phyloP scores from a whole-genome alignment of 2,888 invertebrate species.

The Dasypogon diadema region DNA sequence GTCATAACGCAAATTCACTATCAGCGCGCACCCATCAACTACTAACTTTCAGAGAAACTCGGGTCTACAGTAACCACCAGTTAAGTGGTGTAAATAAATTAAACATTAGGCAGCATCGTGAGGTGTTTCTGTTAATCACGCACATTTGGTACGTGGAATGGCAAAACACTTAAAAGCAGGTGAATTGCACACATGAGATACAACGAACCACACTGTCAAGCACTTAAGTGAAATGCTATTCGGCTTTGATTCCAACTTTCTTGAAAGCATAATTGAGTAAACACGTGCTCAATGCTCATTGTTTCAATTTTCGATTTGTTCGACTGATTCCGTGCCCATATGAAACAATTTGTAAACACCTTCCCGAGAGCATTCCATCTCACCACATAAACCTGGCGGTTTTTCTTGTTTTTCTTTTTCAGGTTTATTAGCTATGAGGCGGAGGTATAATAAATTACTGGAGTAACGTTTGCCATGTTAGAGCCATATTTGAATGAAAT shows the following conservation, averaged over 20 bases:
- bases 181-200: not conserved
- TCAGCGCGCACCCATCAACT: too few relatives aligned
- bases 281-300: slow-evolving; percentile 7
- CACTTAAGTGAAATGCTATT: not conserved
- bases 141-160: slow-evolving; percentile 1
- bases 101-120: not conserved
- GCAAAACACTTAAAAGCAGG: not conserved
- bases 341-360: not conserved
- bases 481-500: too few relatives aligned
- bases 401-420: too few relatives aligned
- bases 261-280: not conserved
- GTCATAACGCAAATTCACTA: too few relatives aligned
- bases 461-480: too few relatives aligned
- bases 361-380: too few relatives aligned
- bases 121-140: not conserved
- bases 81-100: not conserved
- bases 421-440: too few relatives aligned
- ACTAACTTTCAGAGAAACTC: not conserved
- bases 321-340: not conserved
- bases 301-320: not conserved
- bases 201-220: not conserved
- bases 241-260: not conserved
- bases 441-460: too few relatives aligned
- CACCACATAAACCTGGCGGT: too few relatives aligned
- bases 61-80: not conserved